Evolutionary conservation across 2,888 invertebrate genomes (phyloP).

Genomic region (Ariolimax columbianus): DNA sequence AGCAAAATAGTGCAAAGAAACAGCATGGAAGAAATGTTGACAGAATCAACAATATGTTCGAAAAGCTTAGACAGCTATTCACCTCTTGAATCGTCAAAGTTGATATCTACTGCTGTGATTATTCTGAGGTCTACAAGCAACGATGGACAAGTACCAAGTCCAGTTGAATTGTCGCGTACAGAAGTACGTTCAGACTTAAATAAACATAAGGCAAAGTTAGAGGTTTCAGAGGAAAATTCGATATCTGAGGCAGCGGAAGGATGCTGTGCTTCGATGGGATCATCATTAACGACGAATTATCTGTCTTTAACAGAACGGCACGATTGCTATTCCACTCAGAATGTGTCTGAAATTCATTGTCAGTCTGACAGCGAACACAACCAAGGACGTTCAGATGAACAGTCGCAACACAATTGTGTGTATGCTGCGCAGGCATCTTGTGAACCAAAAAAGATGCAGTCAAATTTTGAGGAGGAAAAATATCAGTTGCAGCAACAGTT

Average conservation of each 20-base stretch:
- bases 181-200: too few relatives aligned
- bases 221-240: too few relatives aligned
- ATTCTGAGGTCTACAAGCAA: slow-evolving; percentile 31
- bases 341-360: neutral
- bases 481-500: neutral
- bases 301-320: neutral
- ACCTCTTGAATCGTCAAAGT: neutral
- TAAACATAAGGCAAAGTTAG: too few relatives aligned
- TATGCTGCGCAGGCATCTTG: neutral
- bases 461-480: neutral
- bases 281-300: neutral
- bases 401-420: neutral
- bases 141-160: neutral
- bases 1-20: neutral
- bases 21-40: neutral
- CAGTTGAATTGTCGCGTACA: neutral
- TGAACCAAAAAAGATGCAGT: neutral
- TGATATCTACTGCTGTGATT: slow-evolving; percentile 46
- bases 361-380: neutral
- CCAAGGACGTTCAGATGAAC: neutral
- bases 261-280: neutral
- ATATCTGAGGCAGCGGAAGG: neutral
- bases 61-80: neutral
- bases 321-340: neutral
- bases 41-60: neutral